Evolutionary conservation across 1,140 invertebrate genomes (phyloP).

Genomic region (Acyrthosiphon pisum): DNA sequence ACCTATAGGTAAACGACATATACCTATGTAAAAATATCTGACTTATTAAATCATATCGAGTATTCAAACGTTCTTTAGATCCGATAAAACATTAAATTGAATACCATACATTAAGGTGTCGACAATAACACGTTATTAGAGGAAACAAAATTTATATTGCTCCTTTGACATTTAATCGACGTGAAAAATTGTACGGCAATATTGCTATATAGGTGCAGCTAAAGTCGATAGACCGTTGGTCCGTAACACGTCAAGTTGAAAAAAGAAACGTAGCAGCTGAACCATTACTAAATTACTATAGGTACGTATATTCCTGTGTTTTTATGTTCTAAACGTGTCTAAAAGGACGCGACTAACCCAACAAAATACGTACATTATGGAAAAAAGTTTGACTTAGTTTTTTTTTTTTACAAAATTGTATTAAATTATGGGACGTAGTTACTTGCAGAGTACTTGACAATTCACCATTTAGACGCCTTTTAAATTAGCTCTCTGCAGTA

Average conservation of each 20-base stretch:
- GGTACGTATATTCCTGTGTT: neutral
- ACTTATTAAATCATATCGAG: neutral
- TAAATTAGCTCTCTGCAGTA: neutral
- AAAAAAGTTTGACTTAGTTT: neutral
- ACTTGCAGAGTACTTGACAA: neutral
- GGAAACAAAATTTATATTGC: neutral
- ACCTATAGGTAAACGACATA: neutral
- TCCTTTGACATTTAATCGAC: neutral
- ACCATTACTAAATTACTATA: neutral
- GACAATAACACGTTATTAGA: neutral
- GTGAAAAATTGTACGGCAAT: neutral
- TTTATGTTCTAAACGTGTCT: neutral
- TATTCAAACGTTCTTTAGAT: neutral
- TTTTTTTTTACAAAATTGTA: neutral
- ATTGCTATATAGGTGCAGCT: no score
- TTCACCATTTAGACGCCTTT: neutral
- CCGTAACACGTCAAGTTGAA: neutral
- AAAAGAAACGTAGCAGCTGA: neutral
- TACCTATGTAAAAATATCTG: neutral
- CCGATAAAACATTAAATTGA: neutral
- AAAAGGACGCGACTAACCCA: neutral
- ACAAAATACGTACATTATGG: neutral
- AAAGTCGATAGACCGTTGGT: neutral
- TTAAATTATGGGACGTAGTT: neutral
- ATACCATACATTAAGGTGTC: neutral